Base-by-base conservation (phyloP, 2,113 vertebrate species). In the Hippocampus abdominalis region DNA sequence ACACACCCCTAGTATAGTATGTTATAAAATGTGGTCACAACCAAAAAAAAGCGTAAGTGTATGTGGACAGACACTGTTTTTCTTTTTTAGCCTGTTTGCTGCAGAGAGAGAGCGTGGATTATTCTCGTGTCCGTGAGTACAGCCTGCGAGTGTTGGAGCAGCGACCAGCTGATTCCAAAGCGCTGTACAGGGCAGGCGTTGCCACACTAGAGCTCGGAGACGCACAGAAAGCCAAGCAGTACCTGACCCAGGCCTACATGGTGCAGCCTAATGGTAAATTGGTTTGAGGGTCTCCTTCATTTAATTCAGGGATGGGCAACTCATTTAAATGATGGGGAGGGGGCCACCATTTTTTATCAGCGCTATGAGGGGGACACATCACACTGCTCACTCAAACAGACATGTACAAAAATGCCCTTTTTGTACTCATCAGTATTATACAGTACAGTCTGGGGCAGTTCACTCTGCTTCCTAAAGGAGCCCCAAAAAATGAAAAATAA, bases 141-240 rank as follows among this genome's bases (percentile, higher is more conserved):
- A 94, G 95, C 74, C 85, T 94, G 71, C 93, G 93, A 60, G 94
- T 96, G 21, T 84, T 97, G 56, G 86, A 89, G 60, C 89, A 89
- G 79, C 92, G 92, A 71, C 90, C 94, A 1, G 87, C 84, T 11
- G 93, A 97, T 27, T 76, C 91, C 72, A 97, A 97, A 81, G 95
- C 95, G 0, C 81, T 96, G 71, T 97, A 96, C 81, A 92, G 95
- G 56, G 95, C 94, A 0, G 95, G 95, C 13, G 93, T 97, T 25
- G 94, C 95, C 39, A 90, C 88, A n/a, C 91, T 95, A 81, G 93
- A 96, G 79, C 88, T 95, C 56, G 93, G 93, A 67, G 94, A 97
- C 70, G 93, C 94, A 5, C 88, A 92, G 54, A 81, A 81, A 57
- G 94, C 95, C 18, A 93, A 83, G 56, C 82, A 87, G 49, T 94